phyloP scores from a whole-genome alignment of 2,888 invertebrate species.

The Arge pagana region DNA sequence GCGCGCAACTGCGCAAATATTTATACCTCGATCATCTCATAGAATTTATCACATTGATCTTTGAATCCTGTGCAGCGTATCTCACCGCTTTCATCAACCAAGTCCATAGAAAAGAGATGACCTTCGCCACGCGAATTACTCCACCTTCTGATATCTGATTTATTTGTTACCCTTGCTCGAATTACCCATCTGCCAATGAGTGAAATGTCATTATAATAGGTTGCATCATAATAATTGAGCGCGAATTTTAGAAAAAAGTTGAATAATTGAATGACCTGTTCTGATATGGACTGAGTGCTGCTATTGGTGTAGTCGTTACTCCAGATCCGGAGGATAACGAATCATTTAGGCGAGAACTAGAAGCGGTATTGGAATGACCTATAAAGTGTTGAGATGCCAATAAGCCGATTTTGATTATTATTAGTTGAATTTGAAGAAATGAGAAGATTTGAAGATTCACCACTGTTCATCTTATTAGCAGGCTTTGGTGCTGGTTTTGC shows the following conservation, averaged over 20 bases:
- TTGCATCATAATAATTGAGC: not conserved
- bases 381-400: not conserved
- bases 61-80: slow-evolving; percentile 91
- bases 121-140: slow-evolving; percentile 93
- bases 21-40: slow-evolving; percentile 80
- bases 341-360: slow-evolving; percentile 29
- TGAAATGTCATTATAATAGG: slow-evolving; percentile 25
- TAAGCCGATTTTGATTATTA: not conserved
- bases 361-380: not conserved
- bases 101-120: slow-evolving; percentile 88
- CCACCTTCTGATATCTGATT: slow-evolving; percentile 83
- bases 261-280: slow-evolving; percentile 70
- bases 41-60: slow-evolving; percentile 86
- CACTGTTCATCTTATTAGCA: not conserved
- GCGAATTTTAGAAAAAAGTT: not conserved
- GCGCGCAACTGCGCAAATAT: not conserved
- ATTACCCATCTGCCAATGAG: slow-evolving; percentile 80
- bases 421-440: not conserved
- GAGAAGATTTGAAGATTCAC: not conserved
- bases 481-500: slow-evolving; percentile 23
- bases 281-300: slow-evolving; percentile 89
- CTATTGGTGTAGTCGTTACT: slow-evolving; percentile 66
- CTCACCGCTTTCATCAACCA: slow-evolving; percentile 93
- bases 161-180: slow-evolving; percentile 84
- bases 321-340: slow-evolving; percentile 32